Percentiles rank a stretch among this genome's conserved stretches.
phyloP scores from a whole-genome alignment of 2,888 invertebrate species.

The Mesopsocus fuscifrons region DNA sequence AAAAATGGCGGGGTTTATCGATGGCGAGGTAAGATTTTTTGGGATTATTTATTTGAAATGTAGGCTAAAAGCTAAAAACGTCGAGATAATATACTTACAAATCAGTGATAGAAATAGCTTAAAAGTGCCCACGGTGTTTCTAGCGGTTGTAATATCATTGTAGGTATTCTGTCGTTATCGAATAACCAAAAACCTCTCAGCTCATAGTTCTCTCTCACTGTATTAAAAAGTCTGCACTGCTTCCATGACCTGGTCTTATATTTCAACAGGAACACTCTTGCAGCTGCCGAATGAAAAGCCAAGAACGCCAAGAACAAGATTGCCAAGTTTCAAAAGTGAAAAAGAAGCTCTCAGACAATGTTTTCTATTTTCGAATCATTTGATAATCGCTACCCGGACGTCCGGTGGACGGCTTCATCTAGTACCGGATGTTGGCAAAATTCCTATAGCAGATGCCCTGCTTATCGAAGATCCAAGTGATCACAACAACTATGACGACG shows the following conservation, averaged over 20 bases:
- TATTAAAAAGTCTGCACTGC: background rate
- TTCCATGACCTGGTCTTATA: background rate
- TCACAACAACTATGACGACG: conserved; percentile 40
- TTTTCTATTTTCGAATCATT: conserved; percentile 78
- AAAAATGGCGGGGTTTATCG: too few relatives aligned
- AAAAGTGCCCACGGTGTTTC: too few relatives aligned
- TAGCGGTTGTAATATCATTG: too few relatives aligned
- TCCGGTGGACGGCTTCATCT: conserved; percentile 74
- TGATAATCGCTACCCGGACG: conserved; percentile 62
- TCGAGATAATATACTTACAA: too few relatives aligned
- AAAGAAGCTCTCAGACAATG: conserved; percentile 61
- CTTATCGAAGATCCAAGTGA: conserved; percentile 71
- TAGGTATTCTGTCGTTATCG: too few relatives aligned
- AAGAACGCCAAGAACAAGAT: conserved; percentile 35
- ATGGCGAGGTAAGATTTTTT: too few relatives aligned
- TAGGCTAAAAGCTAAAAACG: too few relatives aligned
- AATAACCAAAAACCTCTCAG: too few relatives aligned
- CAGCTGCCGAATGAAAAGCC: conserved; percentile 46
- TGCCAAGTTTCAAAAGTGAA: conserved; percentile 40
- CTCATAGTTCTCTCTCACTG: too few relatives aligned
- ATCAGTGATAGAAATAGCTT: too few relatives aligned
- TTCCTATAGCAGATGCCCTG: conserved; percentile 65
- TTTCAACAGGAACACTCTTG: conserved; percentile 44
- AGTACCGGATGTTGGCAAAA: conserved; percentile 59
- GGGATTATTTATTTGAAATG: too few relatives aligned